These are phyloP conservation scores for Embiotoca jacksoni DNA, from an alignment of 2,113 vertebrate genomes.

Conservation along the genomic window DNA sequence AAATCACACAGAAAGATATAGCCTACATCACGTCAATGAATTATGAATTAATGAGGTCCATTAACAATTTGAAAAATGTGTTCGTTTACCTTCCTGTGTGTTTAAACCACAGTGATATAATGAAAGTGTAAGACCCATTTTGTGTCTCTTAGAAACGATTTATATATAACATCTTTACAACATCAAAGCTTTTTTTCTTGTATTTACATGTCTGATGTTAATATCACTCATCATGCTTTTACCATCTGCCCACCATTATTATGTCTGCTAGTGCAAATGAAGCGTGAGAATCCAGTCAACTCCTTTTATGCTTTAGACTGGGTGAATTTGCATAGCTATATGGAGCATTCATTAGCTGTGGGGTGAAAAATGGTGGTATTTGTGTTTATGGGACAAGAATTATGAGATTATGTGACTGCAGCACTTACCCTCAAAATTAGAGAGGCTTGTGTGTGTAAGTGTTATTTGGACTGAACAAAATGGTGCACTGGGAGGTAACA, in stretches of 20 bases:
- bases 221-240: slow-evolving; percentile 37
- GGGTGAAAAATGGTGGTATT: slow-evolving; percentile 11
- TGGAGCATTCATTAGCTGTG: slow-evolving; percentile 26
- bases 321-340: slow-evolving; percentile 15
- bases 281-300: slow-evolving; percentile 45
- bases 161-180: slow-evolving; percentile 28
- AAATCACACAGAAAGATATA: no score
- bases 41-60: no score
- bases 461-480: slow-evolving; percentile 13
- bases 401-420: slow-evolving; percentile 5
- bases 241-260: slow-evolving; percentile 54
- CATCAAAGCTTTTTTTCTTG: slow-evolving; percentile 23
- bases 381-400: slow-evolving; percentile 14
- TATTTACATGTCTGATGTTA: slow-evolving; percentile 36
- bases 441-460: not conserved
- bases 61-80: no score
- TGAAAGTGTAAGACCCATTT: no score
- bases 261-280: slow-evolving; percentile 43
- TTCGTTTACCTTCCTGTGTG: no score
- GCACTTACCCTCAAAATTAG: not conserved
- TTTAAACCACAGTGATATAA: no score
- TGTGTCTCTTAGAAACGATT: slow-evolving; percentile 27
- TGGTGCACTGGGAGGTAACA: not conserved
- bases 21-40: no score
- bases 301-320: slow-evolving; percentile 8